Percentiles rank a stretch among this genome's conserved stretches.
These are phyloP conservation scores for Oncorhynchus tshawytscha DNA, from an alignment of 2,113 vertebrate genomes.

Conservation along the genomic window DNA sequence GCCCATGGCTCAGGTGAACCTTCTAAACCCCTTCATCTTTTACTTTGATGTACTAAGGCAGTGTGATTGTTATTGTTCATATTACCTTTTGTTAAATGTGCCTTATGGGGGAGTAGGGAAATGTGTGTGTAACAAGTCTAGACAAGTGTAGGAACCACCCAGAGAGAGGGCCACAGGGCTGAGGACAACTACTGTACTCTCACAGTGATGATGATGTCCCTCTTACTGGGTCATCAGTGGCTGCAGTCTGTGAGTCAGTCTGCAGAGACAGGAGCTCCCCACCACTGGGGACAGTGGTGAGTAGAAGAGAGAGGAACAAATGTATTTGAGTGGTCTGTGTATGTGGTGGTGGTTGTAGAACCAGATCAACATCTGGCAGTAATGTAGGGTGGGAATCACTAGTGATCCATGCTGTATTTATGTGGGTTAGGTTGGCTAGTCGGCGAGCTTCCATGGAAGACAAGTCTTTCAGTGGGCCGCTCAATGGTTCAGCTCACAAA, in stretches of 20 bases:
- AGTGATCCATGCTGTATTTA: background rate
- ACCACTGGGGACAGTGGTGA: background rate
- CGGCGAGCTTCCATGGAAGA: background rate
- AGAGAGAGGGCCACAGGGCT: constrained; percentile 28
- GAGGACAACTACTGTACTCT: background rate
- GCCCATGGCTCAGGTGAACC: constrained; percentile 84
- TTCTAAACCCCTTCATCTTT: constrained; percentile 2
- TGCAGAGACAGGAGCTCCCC: constrained; percentile 4
- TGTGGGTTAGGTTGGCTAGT: background rate
- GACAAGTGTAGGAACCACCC: constrained; percentile 45
- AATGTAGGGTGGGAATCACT: background rate
- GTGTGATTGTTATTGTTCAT: constrained; percentile 14
- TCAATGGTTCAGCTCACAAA: background rate
- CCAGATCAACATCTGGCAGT: no score
- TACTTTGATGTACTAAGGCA: background rate
- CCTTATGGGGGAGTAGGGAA: constrained; percentile 47
- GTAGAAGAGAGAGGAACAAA: background rate
- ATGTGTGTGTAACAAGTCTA: constrained; percentile 42
- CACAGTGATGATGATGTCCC: constrained; percentile 33
- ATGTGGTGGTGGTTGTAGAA: background rate
- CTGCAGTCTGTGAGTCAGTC: background rate
- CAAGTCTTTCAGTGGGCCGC: background rate
- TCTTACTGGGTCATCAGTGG: constrained; percentile 13
- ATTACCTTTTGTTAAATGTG: constrained; percentile 46
- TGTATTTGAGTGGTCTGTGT: background rate